Base-by-base conservation (phyloP, 2,888 invertebrate genomes). In the Eristalis tenax region DNA sequence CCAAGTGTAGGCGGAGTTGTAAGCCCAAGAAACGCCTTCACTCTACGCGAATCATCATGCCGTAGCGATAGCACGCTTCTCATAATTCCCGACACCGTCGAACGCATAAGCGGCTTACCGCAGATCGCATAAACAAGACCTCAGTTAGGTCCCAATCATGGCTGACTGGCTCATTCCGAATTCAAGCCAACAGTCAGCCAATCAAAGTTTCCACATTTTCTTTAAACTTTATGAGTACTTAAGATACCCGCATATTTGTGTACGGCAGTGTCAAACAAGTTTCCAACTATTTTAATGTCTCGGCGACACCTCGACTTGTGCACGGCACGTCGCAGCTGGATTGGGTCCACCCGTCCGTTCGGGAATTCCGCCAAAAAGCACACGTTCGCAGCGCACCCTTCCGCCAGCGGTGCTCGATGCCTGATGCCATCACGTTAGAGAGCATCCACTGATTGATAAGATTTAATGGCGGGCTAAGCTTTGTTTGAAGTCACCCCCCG, bases 401-500 rank as follows among this genome's bases (percentile, higher is more conserved):
- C 23, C 13, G 23, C 0, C 59, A 10, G 11, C 59, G 22, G 18
- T 23, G 57, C 22, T 28, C 28, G 28, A 28, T 28, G 28, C 28
- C 28, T 6, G n/a, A n/a, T 50, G 50, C 59, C 26, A 26, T 59
- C 59, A 13, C 26, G 35, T 65, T 35, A n/a, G 23, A 28, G 57
- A 80, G 68, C 76, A 68, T 71, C 84, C 81, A 70, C 57, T 81
- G 84, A 81, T 81, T 85, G 84, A 85, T 81, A 76, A 71, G 57
- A 57, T 57, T 71, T 70, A 71, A 57, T 57, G 71, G 35, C 26
- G 57, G 70, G 38, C 70, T 35, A 69, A 77, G 69, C 70, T 71
- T 56, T 56, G 50, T 68, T 61, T 59, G 59, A 61, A 68, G 59
- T 68, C 64, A 57, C 59, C 15, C 66, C 50, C 8, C 50, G 59